Evolutionary conservation across 2,113 vertebrate genomes (phyloP).

Genomic region (Bubo bubo): DNA sequence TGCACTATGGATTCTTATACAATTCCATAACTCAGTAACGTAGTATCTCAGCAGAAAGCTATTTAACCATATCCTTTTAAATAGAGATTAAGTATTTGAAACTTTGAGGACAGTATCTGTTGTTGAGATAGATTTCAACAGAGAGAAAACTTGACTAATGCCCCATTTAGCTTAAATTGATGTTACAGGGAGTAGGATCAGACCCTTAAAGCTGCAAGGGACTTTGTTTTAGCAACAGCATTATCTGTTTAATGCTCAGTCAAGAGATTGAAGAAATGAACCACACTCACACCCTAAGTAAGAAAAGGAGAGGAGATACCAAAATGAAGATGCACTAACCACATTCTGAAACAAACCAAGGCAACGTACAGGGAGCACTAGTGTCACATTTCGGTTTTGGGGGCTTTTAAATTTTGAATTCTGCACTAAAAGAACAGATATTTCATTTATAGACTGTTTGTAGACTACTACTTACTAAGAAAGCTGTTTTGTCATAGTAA

Average conservation of each 20-base stretch:
- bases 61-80: constrained; percentile 20
- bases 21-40: not conserved
- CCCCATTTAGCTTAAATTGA: not conserved
- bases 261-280: not conserved
- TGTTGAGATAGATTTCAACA: not conserved
- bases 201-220: not conserved
- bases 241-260: not conserved
- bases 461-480: not conserved
- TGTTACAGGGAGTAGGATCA: not conserved
- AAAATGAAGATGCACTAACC: not conserved
- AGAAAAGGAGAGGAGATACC: not conserved
- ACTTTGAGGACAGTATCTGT: not conserved
- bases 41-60: constrained; percentile 14
- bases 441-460: not conserved
- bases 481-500: not conserved
- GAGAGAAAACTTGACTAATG: not conserved
- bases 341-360: not conserved
- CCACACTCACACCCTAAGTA: not conserved
- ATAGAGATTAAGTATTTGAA: not conserved
- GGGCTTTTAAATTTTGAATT: not conserved
- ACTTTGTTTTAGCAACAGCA: not conserved
- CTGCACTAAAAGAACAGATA: not conserved
- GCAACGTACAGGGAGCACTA: not conserved
- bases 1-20: not conserved
- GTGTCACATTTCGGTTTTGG: not conserved